These are phyloP conservation scores for Artemia franciscana DNA, from an alignment of 1,140 invertebrate species.

Conservation along the genomic window DNA sequence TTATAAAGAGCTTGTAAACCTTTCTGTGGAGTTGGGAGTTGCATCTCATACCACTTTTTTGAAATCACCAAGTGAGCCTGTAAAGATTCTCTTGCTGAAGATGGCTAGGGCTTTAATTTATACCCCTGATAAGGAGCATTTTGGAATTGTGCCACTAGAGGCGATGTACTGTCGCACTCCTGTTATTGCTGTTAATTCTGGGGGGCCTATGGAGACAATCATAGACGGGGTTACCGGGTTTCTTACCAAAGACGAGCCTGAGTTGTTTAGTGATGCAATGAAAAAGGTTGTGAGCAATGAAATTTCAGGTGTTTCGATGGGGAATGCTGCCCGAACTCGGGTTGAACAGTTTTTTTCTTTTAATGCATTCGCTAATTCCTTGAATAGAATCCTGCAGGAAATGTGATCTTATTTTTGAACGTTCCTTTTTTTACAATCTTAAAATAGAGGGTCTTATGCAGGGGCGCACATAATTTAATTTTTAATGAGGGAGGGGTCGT, in stretches of 20 bases:
- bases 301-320: slow-evolving; percentile 32
- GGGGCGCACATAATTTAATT: no score
- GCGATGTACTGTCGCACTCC: slow-evolving; percentile 85
- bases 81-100: slow-evolving; percentile 55
- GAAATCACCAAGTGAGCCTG: slow-evolving; percentile 56
- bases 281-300: slow-evolving; percentile 32
- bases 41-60: slow-evolving; percentile 54
- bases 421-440: no score
- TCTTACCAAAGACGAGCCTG: slow-evolving; percentile 39
- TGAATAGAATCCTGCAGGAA: slow-evolving; percentile 31
- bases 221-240: slow-evolving; percentile 69
- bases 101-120: slow-evolving; percentile 60
- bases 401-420: slow-evolving; percentile 4
- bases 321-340: slow-evolving; percentile 37
- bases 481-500: no score
- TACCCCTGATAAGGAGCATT: slow-evolving; percentile 91
- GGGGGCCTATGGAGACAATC: slow-evolving; percentile 85
- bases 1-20: slow-evolving; percentile 44
- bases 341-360: slow-evolving; percentile 58
- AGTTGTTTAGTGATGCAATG: slow-evolving; percentile 58
- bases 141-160: slow-evolving; percentile 97
- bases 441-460: no score
- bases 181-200: slow-evolving; percentile 82
- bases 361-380: slow-evolving; percentile 38
- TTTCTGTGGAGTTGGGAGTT: slow-evolving; percentile 39